Conservation (phyloP, 2,113 vertebrate species). For the cattle (Bos taurus) region DNA sequence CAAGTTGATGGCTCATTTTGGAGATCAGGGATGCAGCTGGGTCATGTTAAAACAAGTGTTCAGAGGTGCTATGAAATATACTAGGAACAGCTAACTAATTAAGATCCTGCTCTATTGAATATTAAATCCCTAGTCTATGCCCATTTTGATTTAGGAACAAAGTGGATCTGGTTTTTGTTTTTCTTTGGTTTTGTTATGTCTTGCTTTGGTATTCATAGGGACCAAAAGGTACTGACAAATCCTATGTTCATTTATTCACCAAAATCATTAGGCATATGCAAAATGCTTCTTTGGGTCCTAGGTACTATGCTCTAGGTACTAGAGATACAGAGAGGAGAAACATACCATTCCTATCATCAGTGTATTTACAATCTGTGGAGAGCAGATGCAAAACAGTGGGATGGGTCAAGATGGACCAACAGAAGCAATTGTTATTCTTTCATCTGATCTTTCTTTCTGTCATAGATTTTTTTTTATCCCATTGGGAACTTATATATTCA, state of each 20-base stretch:
- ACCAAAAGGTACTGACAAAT: neutral
- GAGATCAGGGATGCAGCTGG: neutral
- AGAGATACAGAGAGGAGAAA: neutral
- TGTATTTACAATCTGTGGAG: neutral
- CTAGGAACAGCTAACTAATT: neutral
- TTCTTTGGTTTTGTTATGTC: neutral
- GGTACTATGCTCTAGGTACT: neutral
- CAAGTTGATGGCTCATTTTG: neutral
- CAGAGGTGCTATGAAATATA: neutral
- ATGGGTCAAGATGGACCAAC: neutral
- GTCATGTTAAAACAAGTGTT: neutral
- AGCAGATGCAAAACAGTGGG: neutral
- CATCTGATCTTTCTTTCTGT: neutral
- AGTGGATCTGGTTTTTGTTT: neutral
- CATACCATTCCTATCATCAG: neutral
- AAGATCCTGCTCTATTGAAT: neutral
- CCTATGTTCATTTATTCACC: neutral
- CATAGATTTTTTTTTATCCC: neutral
- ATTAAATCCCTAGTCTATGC: neutral
- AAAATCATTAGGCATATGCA: neutral
- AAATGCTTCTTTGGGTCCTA: neutral
- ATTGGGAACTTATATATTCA: neutral
- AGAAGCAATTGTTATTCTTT: neutral
- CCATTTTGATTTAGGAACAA: neutral
- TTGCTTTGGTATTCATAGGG: neutral